A percentile compares a stretch with the other conserved stretches of the same genome.
phyloP scores from a whole-genome alignment of 2,888 invertebrate species.

The Xestia ashworthii region DNA sequence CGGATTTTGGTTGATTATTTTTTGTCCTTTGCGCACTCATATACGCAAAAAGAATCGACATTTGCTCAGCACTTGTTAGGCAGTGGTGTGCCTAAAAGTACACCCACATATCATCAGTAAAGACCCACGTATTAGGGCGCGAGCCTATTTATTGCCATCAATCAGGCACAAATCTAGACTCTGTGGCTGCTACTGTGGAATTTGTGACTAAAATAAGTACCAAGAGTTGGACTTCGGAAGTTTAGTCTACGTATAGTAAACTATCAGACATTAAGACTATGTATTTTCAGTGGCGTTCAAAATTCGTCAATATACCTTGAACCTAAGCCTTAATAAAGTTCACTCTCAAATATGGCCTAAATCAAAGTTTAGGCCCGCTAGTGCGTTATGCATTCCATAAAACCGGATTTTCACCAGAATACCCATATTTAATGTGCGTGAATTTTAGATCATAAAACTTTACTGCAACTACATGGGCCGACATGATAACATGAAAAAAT shows the following conservation, averaged over 20 bases:
- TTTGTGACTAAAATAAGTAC: no score
- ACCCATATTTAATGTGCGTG: neutral
- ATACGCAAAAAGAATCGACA: no score
- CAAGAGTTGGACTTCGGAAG: no score
- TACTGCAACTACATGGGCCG: neutral
- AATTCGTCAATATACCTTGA: neutral
- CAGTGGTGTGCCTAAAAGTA: no score
- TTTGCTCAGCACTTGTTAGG: no score
- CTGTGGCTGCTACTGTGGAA: no score
- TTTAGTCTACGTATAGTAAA: no score
- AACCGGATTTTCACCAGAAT: neutral
- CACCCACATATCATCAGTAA: no score
- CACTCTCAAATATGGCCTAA: neutral
- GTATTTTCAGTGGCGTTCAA: neutral
- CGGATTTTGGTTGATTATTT: neutral
- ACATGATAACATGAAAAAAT: constrained; percentile 12
- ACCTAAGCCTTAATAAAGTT: neutral
- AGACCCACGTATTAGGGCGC: no score
- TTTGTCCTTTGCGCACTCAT: neutral
- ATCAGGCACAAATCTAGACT: no score
- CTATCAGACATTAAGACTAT: neutral
- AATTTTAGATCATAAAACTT: constrained; percentile 27
- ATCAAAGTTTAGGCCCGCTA: neutral
- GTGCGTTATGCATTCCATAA: constrained; percentile 6
- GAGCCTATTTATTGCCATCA: no score